Evolutionary conservation across 2,797 vertebrate genomes (phyloP), one percentile per base, ranked within the genome.

Genomic region (Sebastes itinus): DNA sequence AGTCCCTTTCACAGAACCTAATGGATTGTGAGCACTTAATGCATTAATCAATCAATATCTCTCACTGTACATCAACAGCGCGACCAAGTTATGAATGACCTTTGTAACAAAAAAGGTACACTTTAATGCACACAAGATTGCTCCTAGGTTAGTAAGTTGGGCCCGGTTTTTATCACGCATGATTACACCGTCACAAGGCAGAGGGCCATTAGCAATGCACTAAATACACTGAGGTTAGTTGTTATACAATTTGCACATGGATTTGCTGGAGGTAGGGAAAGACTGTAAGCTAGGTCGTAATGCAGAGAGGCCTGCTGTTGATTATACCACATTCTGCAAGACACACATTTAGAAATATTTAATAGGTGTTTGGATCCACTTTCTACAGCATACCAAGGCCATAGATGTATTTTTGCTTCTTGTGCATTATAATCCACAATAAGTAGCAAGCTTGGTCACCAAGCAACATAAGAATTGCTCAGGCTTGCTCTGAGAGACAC

Each of bases 41-140:
- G 98, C 98, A 99, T 99, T 99, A 99, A 99, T 99, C 98, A 99
- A 99, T 99, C 98, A 99, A 99, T 99, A 99, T 98, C 97, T 96
- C 96, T 97, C 98, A 97, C 97, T 98, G 97, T 97, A 98, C 97
- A 98, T 97, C 98, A 98, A 97, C 96, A 88, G 97, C 87, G 86
- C 95, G 96, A 97, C 97, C 97, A 98, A 98, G 97, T 99, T 99
- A 99, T 99, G 97, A 99, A 98, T 97, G 98, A 99, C 98, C 98
- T 99, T 97, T 98, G 96, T 94, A 96, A 97, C 96, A 94, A 97
- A 97, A 97, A 97, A 97, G 97, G 97, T 97, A 98, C 97, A 97
- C 96, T 98, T 97, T 97, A 97, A 98, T 97, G 96, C 95, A 97
- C 96, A 96, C 95, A 96, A 97, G 97, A 96, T 97, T 96, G 96